Base-by-base conservation (phyloP, 2,797 vertebrate genomes). In the Lepilemur ruficaudatus region DNA sequence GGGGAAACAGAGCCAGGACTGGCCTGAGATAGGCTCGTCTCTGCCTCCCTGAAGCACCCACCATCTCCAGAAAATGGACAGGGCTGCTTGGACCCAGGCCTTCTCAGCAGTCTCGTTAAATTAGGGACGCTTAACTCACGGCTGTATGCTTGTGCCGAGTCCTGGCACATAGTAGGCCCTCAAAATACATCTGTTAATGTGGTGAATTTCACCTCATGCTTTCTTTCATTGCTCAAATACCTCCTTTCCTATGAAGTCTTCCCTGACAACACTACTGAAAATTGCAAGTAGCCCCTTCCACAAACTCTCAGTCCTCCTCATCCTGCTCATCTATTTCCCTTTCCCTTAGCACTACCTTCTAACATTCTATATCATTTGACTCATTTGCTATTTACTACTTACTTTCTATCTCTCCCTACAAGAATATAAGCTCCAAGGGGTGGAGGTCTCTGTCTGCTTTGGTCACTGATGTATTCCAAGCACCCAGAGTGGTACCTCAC, bases 1-100 rank as follows among this genome's bases (percentile, higher is more conserved):
- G 93, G 82, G 90, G 38, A 84, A 93, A 98, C 0, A 96, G 80
- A 83, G 48, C 46, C 55, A 59, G 61, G 69, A 38, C 18, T 46
- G 82, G 73, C 11, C 55, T 96, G 80, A 97, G 85, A 82, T 6
- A 14, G 15, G 87, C 73, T 86, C 35, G 30, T 55, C 7, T 43
- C 59, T 59, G 67, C 70, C 63, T 76, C 89, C 59, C 32, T 5
- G 17, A 75, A 67, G 83, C 22, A 69, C 28, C 41, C 63, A 35
- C 73, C 14, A 15, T 10, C 79, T 85, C 81, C 57, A 28, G 63
- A 38, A 61, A 7, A 46, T 7, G 50, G 52, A 20, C 23, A 6
- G 11, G 59, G 17, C 8, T 9, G 23, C 1, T 18, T 35, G 28
- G 65, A 35, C 3, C 0, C 0, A 22, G 30, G 13, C 59, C 46